Evolutionary conservation across 2,888 invertebrate species (phyloP), one percentile per base, ranked within the genome.

Genomic region (Altica lythri): DNA sequence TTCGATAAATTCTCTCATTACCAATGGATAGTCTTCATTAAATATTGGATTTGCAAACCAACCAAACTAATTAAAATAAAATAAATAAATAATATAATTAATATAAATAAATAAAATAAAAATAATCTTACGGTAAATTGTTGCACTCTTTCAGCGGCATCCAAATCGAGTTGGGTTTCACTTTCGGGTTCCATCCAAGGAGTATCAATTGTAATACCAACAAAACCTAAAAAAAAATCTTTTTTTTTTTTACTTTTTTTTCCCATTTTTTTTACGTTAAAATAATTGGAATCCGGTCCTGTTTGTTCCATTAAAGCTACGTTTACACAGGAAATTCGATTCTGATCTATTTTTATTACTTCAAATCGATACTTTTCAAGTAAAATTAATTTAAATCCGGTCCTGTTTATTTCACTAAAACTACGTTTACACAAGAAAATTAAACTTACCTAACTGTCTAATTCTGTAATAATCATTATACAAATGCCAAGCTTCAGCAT

Each of bases 171-270:
- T 44, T 76, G 77, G 0, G 71, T 68, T 0, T 80, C 76, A 48
- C 82, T 73, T 67, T 80, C 80, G 1, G 86, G 84, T 69, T 85
- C 82, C 14, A 80, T 82, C 82, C 83, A 86, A 35, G 81, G 80
- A 0, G 81, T 80, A 66, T 84, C 84, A 49, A 62, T 52, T 16
- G 58, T 57, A 13, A 62, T 57, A 1, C 60, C 59, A 13, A 62
- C 38, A 13, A 25, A 18, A 34, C 61, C 61, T 46, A 25, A 4
- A 34, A 13, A 14, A 35, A 10, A 22, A 34, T n/a, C n/a, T n/a
- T n/a, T n/a, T n/a, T n/a, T n/a, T n/a, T n/a, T n/a, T n/a, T n/a
- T n/a, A n/a, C n/a, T n/a, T n/a, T n/a, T n/a, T n/a, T n/a, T n/a
- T n/a, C n/a, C n/a, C n/a, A n/a, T n/a, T n/a, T n/a, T n/a, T n/a